Conservation (phyloP, 2,113 vertebrate genomes). For the Laticauda laticaudata region DNA sequence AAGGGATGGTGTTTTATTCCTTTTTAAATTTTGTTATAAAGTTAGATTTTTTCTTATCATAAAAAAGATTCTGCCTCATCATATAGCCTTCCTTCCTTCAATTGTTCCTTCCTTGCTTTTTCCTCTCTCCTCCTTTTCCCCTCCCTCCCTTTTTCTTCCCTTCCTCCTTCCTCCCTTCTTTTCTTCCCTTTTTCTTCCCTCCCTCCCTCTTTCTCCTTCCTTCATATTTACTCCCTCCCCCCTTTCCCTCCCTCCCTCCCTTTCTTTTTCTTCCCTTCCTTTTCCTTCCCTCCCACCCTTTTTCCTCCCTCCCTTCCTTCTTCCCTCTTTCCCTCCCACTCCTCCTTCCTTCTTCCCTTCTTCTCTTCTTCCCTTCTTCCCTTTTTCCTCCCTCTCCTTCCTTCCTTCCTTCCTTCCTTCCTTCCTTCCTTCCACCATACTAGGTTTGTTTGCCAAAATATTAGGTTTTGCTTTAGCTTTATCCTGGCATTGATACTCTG, state of each 20-base stretch:
- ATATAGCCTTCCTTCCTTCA: neutral
- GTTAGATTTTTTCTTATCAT: conserved; percentile 45
- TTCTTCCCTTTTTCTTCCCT: conserved; percentile 6
- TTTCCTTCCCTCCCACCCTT: neutral
- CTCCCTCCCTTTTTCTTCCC: neutral
- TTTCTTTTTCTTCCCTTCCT: too few species aligned
- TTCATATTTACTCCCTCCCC: too few species aligned
- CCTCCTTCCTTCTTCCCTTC: conserved; percentile 9
- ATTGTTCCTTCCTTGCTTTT: neutral
- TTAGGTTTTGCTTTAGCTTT: conserved; percentile 20
- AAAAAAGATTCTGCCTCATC: conserved; percentile 29
- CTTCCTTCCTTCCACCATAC: conserved; percentile 33
- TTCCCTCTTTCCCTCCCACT: neutral
- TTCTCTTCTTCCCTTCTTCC: too few species aligned
- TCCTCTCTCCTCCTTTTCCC: neutral
- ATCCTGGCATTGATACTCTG: too few species aligned
- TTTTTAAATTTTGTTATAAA: conserved; percentile 70
- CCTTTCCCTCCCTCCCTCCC: too few species aligned
- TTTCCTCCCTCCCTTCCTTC: neutral
- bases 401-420: neutral
- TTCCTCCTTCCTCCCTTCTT: conserved; percentile 1
- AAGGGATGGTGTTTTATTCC: conserved; percentile 75
- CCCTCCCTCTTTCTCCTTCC: too few species aligned
- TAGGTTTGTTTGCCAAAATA: conserved; percentile 51
- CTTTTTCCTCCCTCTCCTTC: conserved; percentile 12